These are phyloP conservation scores for Odontocerum albicorne DNA, from an alignment of 2,888 invertebrate genomes.

Conservation along the genomic window DNA sequence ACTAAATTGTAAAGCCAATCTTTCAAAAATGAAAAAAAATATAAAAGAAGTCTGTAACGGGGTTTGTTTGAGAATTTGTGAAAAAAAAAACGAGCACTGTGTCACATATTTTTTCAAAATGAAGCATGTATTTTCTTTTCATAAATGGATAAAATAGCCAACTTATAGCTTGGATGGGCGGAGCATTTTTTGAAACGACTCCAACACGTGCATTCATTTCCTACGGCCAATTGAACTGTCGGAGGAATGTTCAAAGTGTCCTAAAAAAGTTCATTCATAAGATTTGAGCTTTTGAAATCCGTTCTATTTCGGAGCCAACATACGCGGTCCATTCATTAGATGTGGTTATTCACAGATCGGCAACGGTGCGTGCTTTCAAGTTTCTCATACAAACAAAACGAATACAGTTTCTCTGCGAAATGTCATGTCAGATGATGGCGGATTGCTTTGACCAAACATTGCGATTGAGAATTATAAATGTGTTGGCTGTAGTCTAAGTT, in stretches of 20 bases:
- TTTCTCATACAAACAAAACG: conserved; percentile 2
- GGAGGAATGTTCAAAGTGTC: conserved; percentile 1
- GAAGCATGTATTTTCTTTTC: no score
- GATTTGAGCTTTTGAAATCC: conserved; percentile 6
- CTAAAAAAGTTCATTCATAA: conserved; percentile 17
- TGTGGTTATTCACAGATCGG: conserved; percentile 9
- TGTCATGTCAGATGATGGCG: no score
- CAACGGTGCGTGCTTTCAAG: conserved; percentile 9
- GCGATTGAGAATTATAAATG: no score
- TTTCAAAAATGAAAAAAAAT: no score
- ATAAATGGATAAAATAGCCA: no score
- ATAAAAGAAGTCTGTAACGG: no score
- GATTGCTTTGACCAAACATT: conserved; percentile 2
- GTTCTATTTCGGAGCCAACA: conserved; percentile 13
- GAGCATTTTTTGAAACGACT: not conserved
- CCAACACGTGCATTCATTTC: conserved; percentile 6
- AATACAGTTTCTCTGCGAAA: conserved; percentile 1
- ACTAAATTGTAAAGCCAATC: no score
- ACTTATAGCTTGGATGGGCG: no score
- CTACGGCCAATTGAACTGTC: conserved; percentile 7
- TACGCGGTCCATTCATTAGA: conserved; percentile 6
- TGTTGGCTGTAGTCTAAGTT: no score
- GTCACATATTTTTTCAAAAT: no score
- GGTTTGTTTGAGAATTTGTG: no score
- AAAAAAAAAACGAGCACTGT: no score